Evolutionary conservation across 2,797 vertebrate species (phyloP), one percentile per base, ranked within the genome.

Genomic region (Halcyon chelicuti): DNA sequence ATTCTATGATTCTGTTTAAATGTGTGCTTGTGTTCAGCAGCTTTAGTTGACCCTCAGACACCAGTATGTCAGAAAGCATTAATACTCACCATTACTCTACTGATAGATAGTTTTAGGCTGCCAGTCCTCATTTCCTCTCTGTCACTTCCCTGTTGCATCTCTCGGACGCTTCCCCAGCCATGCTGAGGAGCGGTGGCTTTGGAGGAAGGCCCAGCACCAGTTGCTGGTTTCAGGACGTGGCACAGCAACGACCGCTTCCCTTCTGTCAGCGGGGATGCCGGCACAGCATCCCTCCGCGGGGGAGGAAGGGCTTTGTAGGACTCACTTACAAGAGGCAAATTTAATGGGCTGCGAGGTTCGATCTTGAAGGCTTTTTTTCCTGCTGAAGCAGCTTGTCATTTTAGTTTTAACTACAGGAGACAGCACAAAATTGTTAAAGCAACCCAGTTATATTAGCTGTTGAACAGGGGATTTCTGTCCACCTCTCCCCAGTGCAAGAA

Each of bases 141-240:
- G 96, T 97, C 96, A 92, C 98, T 97, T 97, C 96, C 97, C 89
- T 96, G 88, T 97, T 91, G 79, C 42, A 23, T 94, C 47, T 33
- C 93, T 94, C 14, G 83, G 94, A 90, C 39, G 39, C 78, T 79
- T 97, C 88, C 68, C 93, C 97, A 95, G 98, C 97, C 97, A 98
- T 98, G 68, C 91, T 80, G 87, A 98, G 97, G 98, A 98, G 98
- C 98, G 97, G 98, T 98, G 97, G 98, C 97, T 98, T 93, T 95
- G 94, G 98, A 95, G 97, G 94, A 97, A 97, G 95, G 96, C 96
- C 88, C 88, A 93, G 94, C 94, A 93, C 97, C 95, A 93, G 98
- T 97, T 98, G 96, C 97, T 96, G 91, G 94, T 57, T 95, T 94
- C 96, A 95, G 97, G 97, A 93, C 14, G n/a, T 95, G 98, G 96